Percentiles rank a stretch among this genome's conserved stretches.
Conservation (phyloP, 1,140 invertebrate species). For the Lasioglossum baleicum region DNA sequence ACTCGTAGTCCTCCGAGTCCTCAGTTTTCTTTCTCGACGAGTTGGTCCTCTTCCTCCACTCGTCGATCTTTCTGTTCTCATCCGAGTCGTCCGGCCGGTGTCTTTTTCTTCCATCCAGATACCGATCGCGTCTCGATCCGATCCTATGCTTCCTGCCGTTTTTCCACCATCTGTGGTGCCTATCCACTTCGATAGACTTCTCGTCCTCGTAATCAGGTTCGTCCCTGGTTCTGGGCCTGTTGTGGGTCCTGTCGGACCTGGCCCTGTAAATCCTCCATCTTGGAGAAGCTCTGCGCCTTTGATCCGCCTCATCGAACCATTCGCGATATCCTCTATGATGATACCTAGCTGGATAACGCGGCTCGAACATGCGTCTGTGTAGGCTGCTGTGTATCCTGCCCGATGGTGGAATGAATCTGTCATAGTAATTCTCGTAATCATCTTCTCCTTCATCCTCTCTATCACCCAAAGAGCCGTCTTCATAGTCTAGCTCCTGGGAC, state of each 20-base stretch:
- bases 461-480: conserved; percentile 32
- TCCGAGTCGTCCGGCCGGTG: conserved; percentile 6
- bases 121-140: conserved; percentile 20
- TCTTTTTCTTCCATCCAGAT: conserved; percentile 9
- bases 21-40: conserved; percentile 19
- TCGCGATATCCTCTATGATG: conserved; percentile 26
- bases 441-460: conserved; percentile 29
- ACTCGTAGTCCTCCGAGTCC: conserved; percentile 51
- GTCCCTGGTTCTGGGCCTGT: conserved; percentile 37
- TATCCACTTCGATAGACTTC: conserved; percentile 9
- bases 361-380: conserved; percentile 21
- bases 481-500: conserved; percentile 49
- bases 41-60: conserved; percentile 32
- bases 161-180: conserved; percentile 19
- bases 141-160: conserved; percentile 23
- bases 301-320: conserved; percentile 33
- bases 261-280: conserved; percentile 16
- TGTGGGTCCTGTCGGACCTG: conserved; percentile 12
- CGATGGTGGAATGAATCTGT: conserved; percentile 34
- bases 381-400: conserved; percentile 12
- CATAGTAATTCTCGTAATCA: conserved; percentile 45
- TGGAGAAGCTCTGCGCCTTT: conserved; percentile 18
- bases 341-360: conserved; percentile 35
- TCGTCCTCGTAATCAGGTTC: conserved; percentile 48
- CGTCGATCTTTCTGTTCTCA: conserved; percentile 6